Base-by-base conservation (phyloP, 2,113 vertebrate species). In the Erythrolamprus reginae region DNA sequence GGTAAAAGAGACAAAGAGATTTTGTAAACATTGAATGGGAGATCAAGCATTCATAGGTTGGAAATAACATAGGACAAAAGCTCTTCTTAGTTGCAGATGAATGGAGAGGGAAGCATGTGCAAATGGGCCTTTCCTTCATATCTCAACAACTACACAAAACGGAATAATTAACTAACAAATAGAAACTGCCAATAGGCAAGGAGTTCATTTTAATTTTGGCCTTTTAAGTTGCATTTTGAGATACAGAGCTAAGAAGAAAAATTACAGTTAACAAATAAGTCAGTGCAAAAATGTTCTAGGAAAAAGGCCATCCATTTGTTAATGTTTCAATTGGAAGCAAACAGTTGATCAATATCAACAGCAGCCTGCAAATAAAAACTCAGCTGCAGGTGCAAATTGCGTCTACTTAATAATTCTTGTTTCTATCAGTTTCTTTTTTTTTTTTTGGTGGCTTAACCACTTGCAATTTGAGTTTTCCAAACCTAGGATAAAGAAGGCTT, bases 151-250 rank as follows among this genome's bases (percentile, higher is more conserved):
- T 77, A 77, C 1, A 21, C 92, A 94, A 95, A 95, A 92, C 88
- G 89, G 93, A 91, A 89, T 42, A 86, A 52, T 5, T 91, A 89
- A 90, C 61, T 17, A 91, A 52, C 24, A 90, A 53, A 84, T 0
- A 91, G 56, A 90, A 95, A 58, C 91, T 88, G 90, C 88, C 88
- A 91, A 38, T 90, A 77, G 83, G 56, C 0, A 0, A 85, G 24
- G 38, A 86, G 58, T 47, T 10, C 56, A 87, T 21, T 0, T 0
- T 15, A 58, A 65, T 17, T 0, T 0, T 10, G 51, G 55, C 5
- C 10, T 7, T 50, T 65, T 61, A 94, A 91, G 38, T 4, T 26
- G 88, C 33, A 86, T 19, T 77, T 23, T 53, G 26, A 21, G 56
- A 52, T 48, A 50, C 55, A 87, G 1, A 51, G 89, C 33, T 56